phyloP scores from a whole-genome alignment of 2,888 invertebrate genomes.

The Lissonota sp. region DNA sequence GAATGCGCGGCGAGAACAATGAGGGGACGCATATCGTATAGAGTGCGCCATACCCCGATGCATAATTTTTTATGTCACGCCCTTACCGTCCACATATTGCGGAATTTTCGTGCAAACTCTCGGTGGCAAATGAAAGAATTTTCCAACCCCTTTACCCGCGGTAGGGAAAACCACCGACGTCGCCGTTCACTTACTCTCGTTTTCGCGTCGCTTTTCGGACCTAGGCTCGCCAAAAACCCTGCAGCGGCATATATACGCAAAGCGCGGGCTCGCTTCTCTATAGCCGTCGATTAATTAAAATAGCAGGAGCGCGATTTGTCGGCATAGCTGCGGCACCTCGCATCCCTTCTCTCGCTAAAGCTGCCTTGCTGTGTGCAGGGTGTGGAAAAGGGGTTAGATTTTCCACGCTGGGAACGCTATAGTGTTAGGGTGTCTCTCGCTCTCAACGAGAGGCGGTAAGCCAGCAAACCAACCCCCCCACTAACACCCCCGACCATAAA shows the following conservation, averaged over 20 bases:
- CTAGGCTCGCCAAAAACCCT: constrained; percentile 26
- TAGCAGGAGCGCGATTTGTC: constrained; percentile 80
- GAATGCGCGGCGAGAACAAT: background rate
- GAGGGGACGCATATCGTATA: background rate
- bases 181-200: constrained; percentile 58
- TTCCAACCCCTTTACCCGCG: constrained; percentile 28
- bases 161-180: constrained; percentile 50
- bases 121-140: constrained; percentile 42
- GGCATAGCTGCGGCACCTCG: constrained; percentile 78
- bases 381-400: constrained; percentile 75
- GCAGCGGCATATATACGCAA: background rate
- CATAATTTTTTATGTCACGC: constrained; percentile 29
- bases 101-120: constrained; percentile 40
- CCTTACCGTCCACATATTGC: constrained; percentile 20
- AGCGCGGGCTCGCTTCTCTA: constrained; percentile 49
- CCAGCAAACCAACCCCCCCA: constrained; percentile 47
- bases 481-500: constrained; percentile 64
- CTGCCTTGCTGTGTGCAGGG: constrained; percentile 53
- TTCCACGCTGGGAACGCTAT: constrained; percentile 70
- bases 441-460: constrained; percentile 63
- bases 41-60: background rate
- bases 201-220: constrained; percentile 38
- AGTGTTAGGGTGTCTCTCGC: constrained; percentile 54
- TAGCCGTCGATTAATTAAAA: constrained; percentile 81
- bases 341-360: constrained; percentile 2